phyloP scores from a whole-genome alignment of 2,797 vertebrate genomes.

The Pseudocheirus occidentalis region DNA sequence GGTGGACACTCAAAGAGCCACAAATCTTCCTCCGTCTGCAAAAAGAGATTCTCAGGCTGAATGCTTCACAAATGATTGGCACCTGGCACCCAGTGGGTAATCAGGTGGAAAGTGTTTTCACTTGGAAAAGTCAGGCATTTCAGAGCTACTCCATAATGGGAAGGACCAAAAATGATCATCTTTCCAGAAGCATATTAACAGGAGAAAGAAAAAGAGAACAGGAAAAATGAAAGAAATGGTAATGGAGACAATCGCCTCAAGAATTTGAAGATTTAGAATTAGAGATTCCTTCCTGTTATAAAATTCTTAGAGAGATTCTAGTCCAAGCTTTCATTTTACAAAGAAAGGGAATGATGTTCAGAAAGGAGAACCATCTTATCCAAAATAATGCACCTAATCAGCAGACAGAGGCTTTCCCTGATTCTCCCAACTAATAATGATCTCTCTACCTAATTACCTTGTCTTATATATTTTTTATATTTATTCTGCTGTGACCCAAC shows the following conservation, averaged over 20 bases:
- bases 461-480: neutral
- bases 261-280: neutral
- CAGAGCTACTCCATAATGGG: neutral
- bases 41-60: slow-evolving; percentile 12
- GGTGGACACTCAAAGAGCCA: slow-evolving; percentile 27
- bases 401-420: neutral
- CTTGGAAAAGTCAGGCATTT: slow-evolving; percentile 33
- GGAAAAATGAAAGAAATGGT: neutral
- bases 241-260: neutral
- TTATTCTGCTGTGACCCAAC: neutral
- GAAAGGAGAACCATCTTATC: neutral
- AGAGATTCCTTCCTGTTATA: neutral
- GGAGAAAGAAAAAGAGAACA: neutral
- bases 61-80: slow-evolving; percentile 49
- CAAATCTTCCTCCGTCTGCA: slow-evolving; percentile 10
- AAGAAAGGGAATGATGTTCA: neutral
- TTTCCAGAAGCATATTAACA: neutral
- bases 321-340: neutral
- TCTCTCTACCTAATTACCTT: neutral
- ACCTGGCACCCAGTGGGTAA: slow-evolving; percentile 34
- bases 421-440: neutral
- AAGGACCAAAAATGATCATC: neutral
- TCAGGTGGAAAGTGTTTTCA: slow-evolving; percentile 52
- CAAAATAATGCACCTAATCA: neutral
- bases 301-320: neutral